These are phyloP conservation scores for Conus betulinus DNA, from an alignment of 1,140 invertebrate genomes.

Conservation along the genomic window DNA sequence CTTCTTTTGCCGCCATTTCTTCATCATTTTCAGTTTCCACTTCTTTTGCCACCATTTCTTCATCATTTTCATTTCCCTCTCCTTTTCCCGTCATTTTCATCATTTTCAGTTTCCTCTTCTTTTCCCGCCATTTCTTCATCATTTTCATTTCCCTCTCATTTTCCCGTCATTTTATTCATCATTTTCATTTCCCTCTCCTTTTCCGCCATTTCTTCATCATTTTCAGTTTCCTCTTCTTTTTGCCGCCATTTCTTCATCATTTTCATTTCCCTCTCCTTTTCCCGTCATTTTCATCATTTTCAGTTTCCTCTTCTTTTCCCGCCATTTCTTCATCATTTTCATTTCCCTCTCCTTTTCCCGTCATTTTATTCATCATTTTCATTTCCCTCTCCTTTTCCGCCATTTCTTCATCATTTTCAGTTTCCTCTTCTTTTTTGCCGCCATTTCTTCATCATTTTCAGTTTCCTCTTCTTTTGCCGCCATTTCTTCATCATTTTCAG, in stretches of 20 bases:
- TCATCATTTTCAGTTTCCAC: neutral
- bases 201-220: neutral
- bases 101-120: too few relatives aligned
- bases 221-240: neutral
- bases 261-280: neutral
- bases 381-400: neutral
- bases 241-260: neutral
- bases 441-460: neutral
- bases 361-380: neutral
- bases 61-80: neutral
- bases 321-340: neutral
- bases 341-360: neutral
- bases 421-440: neutral
- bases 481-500: neutral
- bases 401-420: neutral
- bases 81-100: neutral
- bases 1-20: constrained; percentile 11
- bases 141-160: neutral
- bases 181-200: neutral
- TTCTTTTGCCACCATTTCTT: neutral
- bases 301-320: neutral
- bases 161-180: neutral
- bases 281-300: neutral
- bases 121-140: neutral
- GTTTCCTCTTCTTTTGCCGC: neutral